Percentiles rank a stretch among this genome's conserved stretches.
These are phyloP conservation scores for Spodoptera picta DNA, from an alignment of 2,888 invertebrate genomes.

Conservation along the genomic window DNA sequence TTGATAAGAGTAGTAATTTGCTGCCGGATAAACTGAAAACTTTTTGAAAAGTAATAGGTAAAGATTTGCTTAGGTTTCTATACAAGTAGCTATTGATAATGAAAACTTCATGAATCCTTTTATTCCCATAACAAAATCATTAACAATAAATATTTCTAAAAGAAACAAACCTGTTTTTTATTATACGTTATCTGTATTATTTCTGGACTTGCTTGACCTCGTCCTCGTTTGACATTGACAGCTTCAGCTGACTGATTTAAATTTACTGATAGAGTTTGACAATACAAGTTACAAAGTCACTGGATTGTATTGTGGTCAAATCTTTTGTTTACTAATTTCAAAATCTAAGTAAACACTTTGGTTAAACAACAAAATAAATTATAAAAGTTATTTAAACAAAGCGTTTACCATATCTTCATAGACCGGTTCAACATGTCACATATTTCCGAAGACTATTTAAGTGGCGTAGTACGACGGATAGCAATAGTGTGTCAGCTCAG, in stretches of 20 bases:
- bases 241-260: neutral
- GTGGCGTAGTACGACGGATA: conserved; percentile 53
- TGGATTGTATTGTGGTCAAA: neutral
- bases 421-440: conserved; percentile 48
- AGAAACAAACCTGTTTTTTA: too few relatives aligned
- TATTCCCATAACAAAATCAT: too few relatives aligned
- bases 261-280: too few relatives aligned
- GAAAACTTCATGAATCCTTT: too few relatives aligned
- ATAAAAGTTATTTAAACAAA: conserved; percentile 15
- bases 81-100: too few relatives aligned
- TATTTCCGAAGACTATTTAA: conserved; percentile 59
- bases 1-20: conserved; percentile 22
- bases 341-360: conserved; percentile 12
- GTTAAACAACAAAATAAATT: neutral
- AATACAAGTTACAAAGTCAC: too few relatives aligned
- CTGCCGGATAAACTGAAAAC: neutral
- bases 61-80: too few relatives aligned
- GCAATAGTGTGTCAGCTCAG: conserved; percentile 47
- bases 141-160: too few relatives aligned
- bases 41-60: too few relatives aligned
- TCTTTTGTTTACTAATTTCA: neutral
- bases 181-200: too few relatives aligned
- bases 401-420: conserved; percentile 16
- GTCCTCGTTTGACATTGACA: conserved; percentile 11
- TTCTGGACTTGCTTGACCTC: too few relatives aligned